A percentile compares a stretch with the other conserved stretches of the same genome.
phyloP scores from a whole-genome alignment of 2,113 vertebrate genomes.

The Ictidomys tridecemlineatus region DNA sequence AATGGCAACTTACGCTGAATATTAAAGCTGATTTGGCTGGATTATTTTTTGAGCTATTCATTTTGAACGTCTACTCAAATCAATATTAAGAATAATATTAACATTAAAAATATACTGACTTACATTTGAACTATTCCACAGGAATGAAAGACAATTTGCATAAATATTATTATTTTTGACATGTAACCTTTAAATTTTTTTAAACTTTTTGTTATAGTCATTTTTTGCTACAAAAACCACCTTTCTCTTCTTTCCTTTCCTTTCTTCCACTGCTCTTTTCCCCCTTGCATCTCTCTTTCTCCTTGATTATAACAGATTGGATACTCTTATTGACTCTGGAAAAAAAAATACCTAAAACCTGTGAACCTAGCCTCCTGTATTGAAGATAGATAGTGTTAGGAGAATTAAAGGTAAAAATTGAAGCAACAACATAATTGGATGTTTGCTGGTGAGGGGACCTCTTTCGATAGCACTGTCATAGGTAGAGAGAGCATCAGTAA shows the following conservation, averaged over 20 bases:
- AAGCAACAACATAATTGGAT: neutral
- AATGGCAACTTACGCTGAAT: neutral
- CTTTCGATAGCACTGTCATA: neutral
- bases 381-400: neutral
- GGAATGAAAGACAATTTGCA: neutral
- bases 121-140: conserved; percentile 33
- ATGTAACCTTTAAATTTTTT: neutral
- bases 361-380: neutral
- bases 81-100: conserved; percentile 48
- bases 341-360: neutral
- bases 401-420: conserved; percentile 24
- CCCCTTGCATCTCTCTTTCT: neutral
- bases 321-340: neutral
- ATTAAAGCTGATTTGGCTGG: neutral
- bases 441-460: neutral
- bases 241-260: neutral
- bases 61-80: conserved; percentile 37
- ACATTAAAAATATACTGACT: conserved; percentile 44
- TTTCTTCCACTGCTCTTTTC: neutral
- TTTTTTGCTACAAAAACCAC: neutral
- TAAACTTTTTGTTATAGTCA: neutral
- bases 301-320: neutral
- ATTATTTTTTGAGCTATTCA: conserved; percentile 42
- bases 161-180: neutral
- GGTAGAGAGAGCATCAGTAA: neutral